Conservation (phyloP, 2,797 vertebrate genomes). For the Anguilla obscura region DNA sequence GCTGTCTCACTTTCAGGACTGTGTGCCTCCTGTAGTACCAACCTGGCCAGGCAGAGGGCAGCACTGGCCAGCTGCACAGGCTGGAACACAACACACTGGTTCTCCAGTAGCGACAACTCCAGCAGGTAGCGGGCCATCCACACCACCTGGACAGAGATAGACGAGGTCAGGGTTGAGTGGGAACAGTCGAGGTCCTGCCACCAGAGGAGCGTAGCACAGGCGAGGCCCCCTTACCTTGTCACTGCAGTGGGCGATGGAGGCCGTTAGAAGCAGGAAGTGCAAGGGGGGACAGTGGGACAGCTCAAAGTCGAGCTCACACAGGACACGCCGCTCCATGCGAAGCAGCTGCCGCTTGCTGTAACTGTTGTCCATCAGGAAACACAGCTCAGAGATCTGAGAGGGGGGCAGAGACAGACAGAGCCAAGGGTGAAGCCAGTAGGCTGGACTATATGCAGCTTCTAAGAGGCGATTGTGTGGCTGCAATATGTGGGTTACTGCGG, state of each 20-base stretch:
- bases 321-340: slow-evolving; percentile 79
- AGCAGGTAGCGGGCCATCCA: slow-evolving; percentile 82
- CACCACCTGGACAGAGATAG: slow-evolving; percentile 61
- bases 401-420: background rate
- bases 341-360: slow-evolving; percentile 79
- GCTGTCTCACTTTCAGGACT: slow-evolving; percentile 63
- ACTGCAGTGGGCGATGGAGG: slow-evolving; percentile 68
- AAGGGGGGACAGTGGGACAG: slow-evolving; percentile 74
- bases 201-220: background rate
- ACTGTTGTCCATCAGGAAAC: slow-evolving; percentile 79
- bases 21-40: slow-evolving; percentile 62
- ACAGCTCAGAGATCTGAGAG: slow-evolving; percentile 78
- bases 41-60: slow-evolving; percentile 76
- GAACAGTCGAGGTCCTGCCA: background rate
- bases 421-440: background rate
- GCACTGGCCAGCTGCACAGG: slow-evolving; percentile 77
- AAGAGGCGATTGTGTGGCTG: no score
- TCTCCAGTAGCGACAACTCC: slow-evolving; percentile 80
- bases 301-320: slow-evolving; percentile 75
- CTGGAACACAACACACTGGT: slow-evolving; percentile 72
- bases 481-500: no score
- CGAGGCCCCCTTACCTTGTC: slow-evolving; percentile 62
- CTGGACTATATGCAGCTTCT: background rate
- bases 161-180: fast-evolving
- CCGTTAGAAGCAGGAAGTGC: slow-evolving; percentile 76